Evolutionary conservation across 2,113 vertebrate species (phyloP).

Genomic region (Ammodramus savannarum): DNA sequence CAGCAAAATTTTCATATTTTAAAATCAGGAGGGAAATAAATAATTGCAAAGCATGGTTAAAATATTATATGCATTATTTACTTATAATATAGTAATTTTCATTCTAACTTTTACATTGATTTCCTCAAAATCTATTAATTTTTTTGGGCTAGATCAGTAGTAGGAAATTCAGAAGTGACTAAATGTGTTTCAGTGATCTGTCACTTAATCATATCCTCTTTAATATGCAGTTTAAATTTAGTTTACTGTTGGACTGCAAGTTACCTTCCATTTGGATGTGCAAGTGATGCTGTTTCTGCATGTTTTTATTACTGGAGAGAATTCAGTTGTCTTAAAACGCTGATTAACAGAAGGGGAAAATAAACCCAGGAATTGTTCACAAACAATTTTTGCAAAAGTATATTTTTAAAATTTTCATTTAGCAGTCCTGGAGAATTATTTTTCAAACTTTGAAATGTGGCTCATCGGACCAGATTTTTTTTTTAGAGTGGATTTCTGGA

Average conservation of each 20-base stretch:
- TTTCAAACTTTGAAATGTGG: neutral
- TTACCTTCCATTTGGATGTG: neutral
- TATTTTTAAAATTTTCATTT: neutral
- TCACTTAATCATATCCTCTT: conserved; percentile 1
- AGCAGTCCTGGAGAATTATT: neutral
- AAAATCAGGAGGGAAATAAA: neutral
- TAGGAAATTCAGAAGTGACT: neutral
- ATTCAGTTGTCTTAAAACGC: neutral
- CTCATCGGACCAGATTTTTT: neutral
- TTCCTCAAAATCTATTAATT: neutral
- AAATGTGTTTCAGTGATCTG: neutral
- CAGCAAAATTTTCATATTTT: neutral
- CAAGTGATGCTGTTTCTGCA: neutral
- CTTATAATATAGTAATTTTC: neutral
- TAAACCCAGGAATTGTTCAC: neutral
- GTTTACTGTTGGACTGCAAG: neutral
- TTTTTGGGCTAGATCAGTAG: neutral
- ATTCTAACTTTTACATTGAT: neutral
- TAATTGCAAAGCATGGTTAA: neutral
- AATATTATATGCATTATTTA: neutral
- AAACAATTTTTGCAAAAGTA: neutral
- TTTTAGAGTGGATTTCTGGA: neutral
- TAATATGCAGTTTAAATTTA: neutral
- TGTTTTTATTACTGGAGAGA: neutral
- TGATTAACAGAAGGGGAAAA: neutral